phyloP scores from a whole-genome alignment of 2,888 invertebrate species.

The Sisyra nigra region DNA sequence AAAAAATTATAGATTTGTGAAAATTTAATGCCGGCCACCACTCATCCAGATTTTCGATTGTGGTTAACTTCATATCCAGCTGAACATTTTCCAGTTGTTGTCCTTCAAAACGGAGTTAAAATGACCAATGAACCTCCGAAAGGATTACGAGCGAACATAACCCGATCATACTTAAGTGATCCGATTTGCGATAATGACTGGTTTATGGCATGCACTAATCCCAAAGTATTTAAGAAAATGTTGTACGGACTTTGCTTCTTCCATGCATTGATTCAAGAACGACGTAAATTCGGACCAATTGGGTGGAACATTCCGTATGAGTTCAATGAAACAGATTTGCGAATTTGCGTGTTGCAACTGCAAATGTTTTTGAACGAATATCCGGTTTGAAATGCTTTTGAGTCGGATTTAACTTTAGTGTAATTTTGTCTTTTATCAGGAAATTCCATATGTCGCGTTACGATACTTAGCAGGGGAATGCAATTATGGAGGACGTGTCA shows the following conservation, averaged over 20 bases:
- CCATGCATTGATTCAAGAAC: constrained; percentile 83
- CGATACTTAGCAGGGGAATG: constrained; percentile 87
- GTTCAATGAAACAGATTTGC: constrained; percentile 87
- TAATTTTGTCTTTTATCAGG: constrained; percentile 26
- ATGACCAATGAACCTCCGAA: constrained; percentile 96
- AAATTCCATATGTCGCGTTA: constrained; percentile 72
- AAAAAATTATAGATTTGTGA: constrained; percentile 58
- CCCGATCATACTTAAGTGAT: constrained; percentile 70
- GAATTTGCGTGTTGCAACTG: constrained; percentile 76
- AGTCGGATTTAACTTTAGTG: neutral
- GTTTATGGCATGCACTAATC: constrained; percentile 68
- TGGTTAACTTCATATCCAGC: constrained; percentile 95
- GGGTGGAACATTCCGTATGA: constrained; percentile 95
- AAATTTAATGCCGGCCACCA: constrained; percentile 58
- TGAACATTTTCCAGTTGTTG: constrained; percentile 79
- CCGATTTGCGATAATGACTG: constrained; percentile 79
- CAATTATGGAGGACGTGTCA: constrained; percentile 91
- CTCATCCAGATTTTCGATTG: constrained; percentile 79
- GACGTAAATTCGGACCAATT: constrained; percentile 79
- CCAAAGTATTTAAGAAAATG: constrained; percentile 63
- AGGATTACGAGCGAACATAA: constrained; percentile 69
- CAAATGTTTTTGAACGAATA: constrained; percentile 77
- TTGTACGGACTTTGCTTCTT: constrained; percentile 85
- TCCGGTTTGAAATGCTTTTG: constrained; percentile 27
- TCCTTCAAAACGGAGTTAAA: constrained; percentile 86